phyloP scores from a whole-genome alignment of 2,888 invertebrate genomes.

The Bedellia somnulentella region DNA sequence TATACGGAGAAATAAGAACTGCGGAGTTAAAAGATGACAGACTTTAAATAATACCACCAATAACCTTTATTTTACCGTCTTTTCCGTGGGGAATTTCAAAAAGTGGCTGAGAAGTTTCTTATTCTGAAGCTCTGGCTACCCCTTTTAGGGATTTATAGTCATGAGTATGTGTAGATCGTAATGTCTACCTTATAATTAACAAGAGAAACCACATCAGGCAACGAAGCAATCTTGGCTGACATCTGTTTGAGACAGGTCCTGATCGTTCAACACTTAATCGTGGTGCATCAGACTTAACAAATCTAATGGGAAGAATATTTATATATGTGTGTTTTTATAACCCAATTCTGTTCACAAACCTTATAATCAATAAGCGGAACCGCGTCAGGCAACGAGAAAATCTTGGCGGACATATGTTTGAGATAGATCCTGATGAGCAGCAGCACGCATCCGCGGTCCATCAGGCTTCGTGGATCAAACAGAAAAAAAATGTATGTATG shows the following conservation, averaged over 20 bases:
- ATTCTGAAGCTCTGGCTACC: too few relatives aligned
- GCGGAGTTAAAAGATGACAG: too few relatives aligned
- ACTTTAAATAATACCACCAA: too few relatives aligned
- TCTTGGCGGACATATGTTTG: constrained; percentile 72
- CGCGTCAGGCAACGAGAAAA: constrained; percentile 69
- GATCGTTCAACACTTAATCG: constrained; percentile 81
- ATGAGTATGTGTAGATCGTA: too few relatives aligned
- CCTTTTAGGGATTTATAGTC: too few relatives aligned
- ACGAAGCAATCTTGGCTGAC: constrained; percentile 67
- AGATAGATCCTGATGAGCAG: constrained; percentile 77
- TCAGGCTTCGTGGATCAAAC: constrained; percentile 85
- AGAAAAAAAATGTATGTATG: too few relatives aligned
- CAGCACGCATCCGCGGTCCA: constrained; percentile 92
- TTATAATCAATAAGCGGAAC: constrained; percentile 68
- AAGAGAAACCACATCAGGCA: constrained; percentile 70
- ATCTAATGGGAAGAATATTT: constrained; percentile 95
- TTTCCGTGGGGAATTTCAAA: too few relatives aligned
- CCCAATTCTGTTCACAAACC: too few relatives aligned
- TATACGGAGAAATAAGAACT: too few relatives aligned
- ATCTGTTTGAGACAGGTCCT: constrained; percentile 78
- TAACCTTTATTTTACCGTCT: too few relatives aligned
- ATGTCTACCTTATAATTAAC: constrained; percentile 67
- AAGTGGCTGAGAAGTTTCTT: too few relatives aligned
- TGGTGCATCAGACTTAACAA: constrained; percentile 89
- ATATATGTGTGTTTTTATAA: too few relatives aligned